These are phyloP conservation scores for Scylla paramamosain DNA, from an alignment of 1,140 invertebrate genomes.

Conservation along the genomic window DNA sequence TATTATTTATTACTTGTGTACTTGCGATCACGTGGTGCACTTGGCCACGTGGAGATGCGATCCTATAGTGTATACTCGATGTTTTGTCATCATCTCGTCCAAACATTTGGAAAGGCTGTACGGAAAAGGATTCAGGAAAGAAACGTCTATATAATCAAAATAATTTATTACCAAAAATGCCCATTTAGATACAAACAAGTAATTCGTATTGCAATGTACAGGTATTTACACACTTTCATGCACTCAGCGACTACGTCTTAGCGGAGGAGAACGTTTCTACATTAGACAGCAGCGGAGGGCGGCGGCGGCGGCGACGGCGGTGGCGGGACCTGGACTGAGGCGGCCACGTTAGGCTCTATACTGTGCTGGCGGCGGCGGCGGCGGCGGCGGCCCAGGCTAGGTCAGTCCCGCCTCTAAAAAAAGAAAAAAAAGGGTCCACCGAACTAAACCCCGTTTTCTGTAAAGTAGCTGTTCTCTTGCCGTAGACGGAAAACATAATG, in stretches of 20 bases:
- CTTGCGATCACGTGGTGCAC: not conserved
- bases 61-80: not conserved
- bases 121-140: not conserved
- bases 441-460: not conserved
- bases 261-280: constrained; percentile 14
- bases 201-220: constrained; percentile 60
- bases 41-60: not conserved
- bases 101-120: too few species aligned
- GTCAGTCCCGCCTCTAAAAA: not conserved
- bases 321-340: not conserved
- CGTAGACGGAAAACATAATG: not conserved
- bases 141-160: constrained; percentile 44
- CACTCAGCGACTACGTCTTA: constrained; percentile 43
- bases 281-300: constrained; percentile 7
- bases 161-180: constrained; percentile 67
- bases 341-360: not conserved
- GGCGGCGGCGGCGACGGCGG: not conserved
- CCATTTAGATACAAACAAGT: constrained; percentile 64
- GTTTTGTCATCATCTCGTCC: not conserved
- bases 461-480: not conserved
- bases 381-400: not conserved
- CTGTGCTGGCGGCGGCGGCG: not conserved
- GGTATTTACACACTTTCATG: constrained; percentile 60
- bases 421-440: not conserved
- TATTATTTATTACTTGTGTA: not conserved